Percentiles rank a stretch among this genome's conserved stretches.
Conservation (phyloP, 64 coral and sea anemone species). For the Stylophora pistillata region DNA sequence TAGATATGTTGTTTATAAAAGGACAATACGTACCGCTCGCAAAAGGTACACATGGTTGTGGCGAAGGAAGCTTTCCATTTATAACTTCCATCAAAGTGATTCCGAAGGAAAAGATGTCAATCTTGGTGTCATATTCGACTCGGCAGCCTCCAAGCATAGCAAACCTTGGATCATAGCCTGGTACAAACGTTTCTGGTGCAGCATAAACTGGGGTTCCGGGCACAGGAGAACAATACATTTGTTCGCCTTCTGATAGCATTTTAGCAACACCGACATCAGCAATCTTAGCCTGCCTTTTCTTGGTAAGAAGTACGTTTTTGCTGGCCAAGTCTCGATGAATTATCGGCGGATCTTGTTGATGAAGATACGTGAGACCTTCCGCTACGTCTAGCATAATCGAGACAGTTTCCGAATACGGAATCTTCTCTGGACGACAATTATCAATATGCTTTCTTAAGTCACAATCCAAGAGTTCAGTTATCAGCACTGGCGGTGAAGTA, state of each 20-base stretch:
- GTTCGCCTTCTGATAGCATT: background rate
- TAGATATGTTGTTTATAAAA: no score
- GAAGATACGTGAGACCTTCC: conserved; percentile 61
- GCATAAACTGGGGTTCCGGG: conserved; percentile 38
- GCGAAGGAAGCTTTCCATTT: conserved; percentile 31
- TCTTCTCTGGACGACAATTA: conserved; percentile 4
- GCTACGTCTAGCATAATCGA: conserved; percentile 59
- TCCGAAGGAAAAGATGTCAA: conserved; percentile 77
- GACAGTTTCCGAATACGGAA: conserved; percentile 43
- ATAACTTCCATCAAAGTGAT: conserved; percentile 54
- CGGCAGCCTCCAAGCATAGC: no score
- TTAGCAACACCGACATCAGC: conserved; percentile 68
- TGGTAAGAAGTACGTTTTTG: conserved; percentile 71
- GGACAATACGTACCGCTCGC: background rate
- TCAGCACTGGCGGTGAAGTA: conserved; percentile 36
- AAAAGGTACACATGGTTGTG: background rate
- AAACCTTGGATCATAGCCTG: no score
- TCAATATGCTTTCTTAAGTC: conserved; percentile 38
- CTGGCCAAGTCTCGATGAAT: conserved; percentile 71
- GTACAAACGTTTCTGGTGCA: conserved; percentile 60
- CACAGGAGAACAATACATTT: conserved; percentile 14
- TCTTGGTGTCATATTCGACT: conserved; percentile 49
- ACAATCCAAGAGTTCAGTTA: conserved; percentile 63
- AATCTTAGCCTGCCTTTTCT: conserved; percentile 52
- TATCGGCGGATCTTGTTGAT: conserved; percentile 16